Evolutionary conservation across 2,797 vertebrate species (phyloP).

Genomic region (Poeciliopsis gracilis): DNA sequence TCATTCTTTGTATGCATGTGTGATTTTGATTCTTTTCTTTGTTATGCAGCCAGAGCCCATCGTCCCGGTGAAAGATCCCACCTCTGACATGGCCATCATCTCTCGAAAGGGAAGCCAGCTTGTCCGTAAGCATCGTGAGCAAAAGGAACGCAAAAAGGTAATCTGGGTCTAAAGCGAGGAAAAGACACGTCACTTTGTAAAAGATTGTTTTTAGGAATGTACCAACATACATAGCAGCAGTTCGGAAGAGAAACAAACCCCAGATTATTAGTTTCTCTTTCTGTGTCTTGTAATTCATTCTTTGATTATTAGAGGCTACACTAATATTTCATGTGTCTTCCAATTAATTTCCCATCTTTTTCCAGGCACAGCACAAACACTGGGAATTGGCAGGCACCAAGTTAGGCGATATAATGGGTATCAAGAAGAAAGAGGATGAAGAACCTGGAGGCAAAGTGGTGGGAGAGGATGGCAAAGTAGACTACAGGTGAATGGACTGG

Average conservation of each 20-base stretch:
- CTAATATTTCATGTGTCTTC: not conserved
- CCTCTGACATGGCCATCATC: slow-evolving; percentile 98
- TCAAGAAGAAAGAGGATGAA: slow-evolving; percentile 92
- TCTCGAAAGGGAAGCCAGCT: slow-evolving; percentile 97
- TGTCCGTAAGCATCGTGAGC: slow-evolving; percentile 97
- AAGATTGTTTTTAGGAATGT: not conserved
- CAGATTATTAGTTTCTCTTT: not conserved
- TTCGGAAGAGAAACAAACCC: not conserved
- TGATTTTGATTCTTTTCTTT: not conserved
- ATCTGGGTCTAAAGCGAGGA: not conserved
- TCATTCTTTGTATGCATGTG: slow-evolving; percentile 9
- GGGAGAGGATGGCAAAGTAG: slow-evolving; percentile 94
- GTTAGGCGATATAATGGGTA: slow-evolving; percentile 97
- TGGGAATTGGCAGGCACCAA: slow-evolving; percentile 99
- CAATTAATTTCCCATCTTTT: slow-evolving; percentile 8
- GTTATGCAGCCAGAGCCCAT: slow-evolving; percentile 91
- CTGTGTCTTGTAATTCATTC: too few relatives aligned
- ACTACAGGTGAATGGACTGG: slow-evolving; percentile 87
- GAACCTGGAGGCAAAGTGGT: slow-evolving; percentile 79
- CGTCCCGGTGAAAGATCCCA: slow-evolving; percentile 96
- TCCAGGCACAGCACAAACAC: slow-evolving; percentile 97
- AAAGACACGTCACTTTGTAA: not conserved
- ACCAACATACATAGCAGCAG: not conserved
- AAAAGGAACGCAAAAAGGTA: slow-evolving; percentile 98
- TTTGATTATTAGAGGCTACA: not conserved